Conservation (phyloP, 64 coral and sea anemone species). For the Hydrozoanthus tunicans region DNA sequence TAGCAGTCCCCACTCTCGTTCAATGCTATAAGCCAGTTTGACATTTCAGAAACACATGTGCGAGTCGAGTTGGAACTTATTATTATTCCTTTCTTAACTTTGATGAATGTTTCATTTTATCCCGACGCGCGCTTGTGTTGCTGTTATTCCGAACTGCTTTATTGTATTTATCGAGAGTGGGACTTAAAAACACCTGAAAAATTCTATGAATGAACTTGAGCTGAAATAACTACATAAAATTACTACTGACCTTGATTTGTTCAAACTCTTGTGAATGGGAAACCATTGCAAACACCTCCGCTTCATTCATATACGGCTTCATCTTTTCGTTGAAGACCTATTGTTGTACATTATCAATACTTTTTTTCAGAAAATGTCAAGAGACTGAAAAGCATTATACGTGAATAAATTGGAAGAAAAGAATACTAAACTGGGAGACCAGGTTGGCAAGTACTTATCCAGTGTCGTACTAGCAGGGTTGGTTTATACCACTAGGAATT, state of each 20-base stretch:
- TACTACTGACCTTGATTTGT: conserved; percentile 84
- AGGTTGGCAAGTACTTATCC: too few species aligned
- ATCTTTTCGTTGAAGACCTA: conserved; percentile 87
- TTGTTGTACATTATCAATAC: not conserved
- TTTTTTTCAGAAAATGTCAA: not conserved
- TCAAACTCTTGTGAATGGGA: conserved; percentile 91
- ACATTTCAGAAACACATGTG: too few species aligned
- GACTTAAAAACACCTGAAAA: not conserved
- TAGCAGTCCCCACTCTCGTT: too few species aligned
- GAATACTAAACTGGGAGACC: too few species aligned
- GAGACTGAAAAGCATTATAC: not conserved
- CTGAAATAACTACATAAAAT: not conserved
- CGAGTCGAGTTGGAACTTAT: too few species aligned
- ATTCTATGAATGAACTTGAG: not conserved
- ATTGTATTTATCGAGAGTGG: too few species aligned
- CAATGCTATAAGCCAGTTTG: too few species aligned
- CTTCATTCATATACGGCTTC: conserved; percentile 61
- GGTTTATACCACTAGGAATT: not conserved
- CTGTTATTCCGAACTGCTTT: too few species aligned
- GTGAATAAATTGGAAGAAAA: not conserved
- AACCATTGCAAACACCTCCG: conserved; percentile 82
- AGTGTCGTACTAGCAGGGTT: too few species aligned
- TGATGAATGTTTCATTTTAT: too few species aligned
- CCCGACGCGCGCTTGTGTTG: too few species aligned
- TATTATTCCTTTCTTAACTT: too few species aligned